Evolutionary conservation across 2,113 vertebrate species (phyloP).

Genomic region (Eubucco bourcierii): DNA sequence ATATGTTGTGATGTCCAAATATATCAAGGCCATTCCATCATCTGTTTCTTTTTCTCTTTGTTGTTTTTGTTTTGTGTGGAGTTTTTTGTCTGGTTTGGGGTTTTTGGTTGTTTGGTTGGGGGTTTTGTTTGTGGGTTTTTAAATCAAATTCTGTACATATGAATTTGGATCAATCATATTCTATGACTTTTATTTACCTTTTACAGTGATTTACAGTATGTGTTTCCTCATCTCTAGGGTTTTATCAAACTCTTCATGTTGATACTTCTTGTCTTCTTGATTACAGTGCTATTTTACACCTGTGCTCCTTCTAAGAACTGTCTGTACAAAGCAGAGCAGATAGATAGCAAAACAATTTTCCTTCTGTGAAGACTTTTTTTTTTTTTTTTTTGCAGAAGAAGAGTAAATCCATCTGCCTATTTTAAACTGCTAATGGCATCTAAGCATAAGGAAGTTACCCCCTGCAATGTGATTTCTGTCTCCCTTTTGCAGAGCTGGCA

Average conservation of each 20-base stretch:
- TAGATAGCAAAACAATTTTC: background rate
- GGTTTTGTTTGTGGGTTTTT: no score
- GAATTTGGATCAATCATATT: background rate
- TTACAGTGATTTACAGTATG: background rate
- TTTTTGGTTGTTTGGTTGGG: no score
- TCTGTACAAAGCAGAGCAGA: background rate
- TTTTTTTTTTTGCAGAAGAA: background rate
- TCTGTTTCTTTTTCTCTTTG: background rate
- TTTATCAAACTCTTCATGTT: background rate
- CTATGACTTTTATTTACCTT: background rate
- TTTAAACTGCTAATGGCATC: background rate
- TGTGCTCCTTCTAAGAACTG: background rate
- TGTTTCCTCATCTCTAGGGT: background rate
- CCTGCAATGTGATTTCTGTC: background rate
- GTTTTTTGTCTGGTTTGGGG: no score
- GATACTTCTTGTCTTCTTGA: background rate
- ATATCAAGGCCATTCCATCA: background rate
- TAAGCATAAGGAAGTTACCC: background rate
- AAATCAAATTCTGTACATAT: background rate
- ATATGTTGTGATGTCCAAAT: background rate
- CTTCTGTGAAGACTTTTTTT: background rate
- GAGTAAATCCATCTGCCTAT: background rate
- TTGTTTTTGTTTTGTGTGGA: no score
- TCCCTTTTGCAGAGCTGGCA: background rate
- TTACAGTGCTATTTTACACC: background rate